Evolutionary conservation across 2,797 vertebrate species (phyloP), one percentile per base, ranked within the genome.

Genomic region (Thunnus albacares): DNA sequence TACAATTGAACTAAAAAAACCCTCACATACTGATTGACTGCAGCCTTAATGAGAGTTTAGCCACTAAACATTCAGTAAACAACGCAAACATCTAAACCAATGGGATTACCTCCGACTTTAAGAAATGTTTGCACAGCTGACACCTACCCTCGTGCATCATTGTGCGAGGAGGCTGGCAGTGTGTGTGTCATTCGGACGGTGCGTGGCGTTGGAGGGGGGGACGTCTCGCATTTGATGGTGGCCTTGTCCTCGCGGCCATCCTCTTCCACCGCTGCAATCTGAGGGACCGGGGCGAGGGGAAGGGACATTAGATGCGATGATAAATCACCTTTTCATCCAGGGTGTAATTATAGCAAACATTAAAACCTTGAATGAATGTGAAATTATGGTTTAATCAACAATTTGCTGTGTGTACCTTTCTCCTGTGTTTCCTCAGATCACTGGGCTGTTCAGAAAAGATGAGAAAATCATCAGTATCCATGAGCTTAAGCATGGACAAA

Each of bases 181-280:
- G 98, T 99, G 89, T 97, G 97, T 62, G 98, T 98, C 98, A 99
- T 98, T 86, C 98, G 96, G 83, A 98, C 94, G 20, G 97, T 96
- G 90, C 98, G 96, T 2, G 98, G 98, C 15, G 98, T 99, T 2
- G 97, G 87, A 62, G 98, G 98, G 58, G 98, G 98, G 58, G 98
- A 99, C 3, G 98, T 99, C 96, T 99, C 98, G 89, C 98, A 99
- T 94, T 98, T 99, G 89, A 99, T 99, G 64, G 98, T 99, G 79
- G 98, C 97, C 95, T 99, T 99, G 91, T 99, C 98, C 92, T 99
- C 98, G 57, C 94, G 96, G 4, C 97, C 97, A 63, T 99, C 98
- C 92, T 99, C 98, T 71, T 99, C 98, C 82, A 98, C 98, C 4
- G 98, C 97, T 22, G 98, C 98, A 76, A 99, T 99, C 98, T 98